A percentile compares a stretch with the other conserved stretches of the same genome.
Conservation (phyloP, 2,113 vertebrate species). For the Cricetomys ansorgei region DNA sequence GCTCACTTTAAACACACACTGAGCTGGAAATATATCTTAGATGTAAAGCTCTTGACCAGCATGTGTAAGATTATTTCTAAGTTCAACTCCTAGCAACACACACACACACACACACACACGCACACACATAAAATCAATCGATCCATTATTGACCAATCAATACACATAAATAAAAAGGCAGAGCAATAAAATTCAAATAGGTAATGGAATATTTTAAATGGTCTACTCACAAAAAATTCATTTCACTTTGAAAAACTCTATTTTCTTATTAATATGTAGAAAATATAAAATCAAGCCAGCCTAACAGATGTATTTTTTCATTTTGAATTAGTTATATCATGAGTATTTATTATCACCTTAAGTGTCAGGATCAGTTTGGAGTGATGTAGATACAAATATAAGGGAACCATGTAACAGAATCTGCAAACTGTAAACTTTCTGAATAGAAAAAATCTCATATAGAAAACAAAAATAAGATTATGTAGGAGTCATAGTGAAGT, state of each 20-base stretch:
- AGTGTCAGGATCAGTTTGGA: neutral
- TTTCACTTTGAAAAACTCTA: neutral
- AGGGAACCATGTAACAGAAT: neutral
- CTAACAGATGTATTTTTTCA: neutral
- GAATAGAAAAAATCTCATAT: neutral
- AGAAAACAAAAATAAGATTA: neutral
- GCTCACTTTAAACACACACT: neutral
- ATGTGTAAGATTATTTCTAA: neutral
- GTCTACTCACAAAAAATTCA: neutral
- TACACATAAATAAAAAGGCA: neutral
- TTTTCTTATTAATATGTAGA: neutral
- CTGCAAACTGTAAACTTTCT: neutral
- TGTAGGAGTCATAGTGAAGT: neutral
- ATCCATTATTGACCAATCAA: neutral
- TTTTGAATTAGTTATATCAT: neutral
- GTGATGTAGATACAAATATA: neutral
- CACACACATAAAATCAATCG: neutral
- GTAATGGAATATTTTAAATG: conserved; percentile 10
- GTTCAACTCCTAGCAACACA: neutral
- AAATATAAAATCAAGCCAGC: neutral
- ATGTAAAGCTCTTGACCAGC: neutral
- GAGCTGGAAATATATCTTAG: neutral
- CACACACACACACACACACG: too few species aligned
- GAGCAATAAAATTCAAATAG: neutral
- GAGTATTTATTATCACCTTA: neutral